Evolutionary conservation across 2,797 vertebrate species (phyloP).

Genomic region (Sebastes cheni): DNA sequence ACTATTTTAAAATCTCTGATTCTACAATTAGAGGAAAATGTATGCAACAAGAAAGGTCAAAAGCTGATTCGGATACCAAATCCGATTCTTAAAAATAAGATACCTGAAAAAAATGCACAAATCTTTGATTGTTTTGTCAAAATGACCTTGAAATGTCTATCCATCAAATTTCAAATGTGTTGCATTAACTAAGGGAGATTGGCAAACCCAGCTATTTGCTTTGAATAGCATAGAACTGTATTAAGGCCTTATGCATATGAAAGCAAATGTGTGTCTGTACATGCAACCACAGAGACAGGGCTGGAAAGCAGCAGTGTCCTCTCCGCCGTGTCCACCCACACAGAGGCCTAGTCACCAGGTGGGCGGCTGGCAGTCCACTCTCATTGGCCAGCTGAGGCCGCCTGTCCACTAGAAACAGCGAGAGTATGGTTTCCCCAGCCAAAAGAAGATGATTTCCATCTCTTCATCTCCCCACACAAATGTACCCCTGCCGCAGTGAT

Average conservation of each 20-base stretch:
- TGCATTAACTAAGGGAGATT: neutral
- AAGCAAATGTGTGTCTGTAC: constrained; percentile 18
- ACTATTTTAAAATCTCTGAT: neutral
- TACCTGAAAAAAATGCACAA: neutral
- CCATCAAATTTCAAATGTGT: neutral
- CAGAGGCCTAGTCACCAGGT: constrained; percentile 68
- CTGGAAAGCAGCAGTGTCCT: constrained; percentile 56
- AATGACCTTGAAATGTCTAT: neutral
- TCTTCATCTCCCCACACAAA: constrained; percentile 45
- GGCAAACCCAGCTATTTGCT: neutral
- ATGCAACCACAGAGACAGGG: constrained; percentile 43
- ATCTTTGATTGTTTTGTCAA: neutral
- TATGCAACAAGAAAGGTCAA: neutral
- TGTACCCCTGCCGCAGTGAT: constrained; percentile 18
- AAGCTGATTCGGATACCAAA: neutral
- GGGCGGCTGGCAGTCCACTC: constrained; percentile 55
- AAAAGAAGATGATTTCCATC: constrained; percentile 58
- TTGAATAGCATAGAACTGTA: neutral
- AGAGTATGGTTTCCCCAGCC: constrained; percentile 42
- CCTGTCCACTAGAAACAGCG: constrained; percentile 49
- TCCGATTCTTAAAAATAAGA: neutral
- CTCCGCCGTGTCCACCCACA: constrained; percentile 57
- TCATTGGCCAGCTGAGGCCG: constrained; percentile 62
- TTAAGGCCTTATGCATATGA: constrained; percentile 18
- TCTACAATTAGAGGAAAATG: neutral